These are phyloP conservation scores for Aleiodes leptofemur DNA, from an alignment of 2,888 invertebrate species.

Conservation along the genomic window DNA sequence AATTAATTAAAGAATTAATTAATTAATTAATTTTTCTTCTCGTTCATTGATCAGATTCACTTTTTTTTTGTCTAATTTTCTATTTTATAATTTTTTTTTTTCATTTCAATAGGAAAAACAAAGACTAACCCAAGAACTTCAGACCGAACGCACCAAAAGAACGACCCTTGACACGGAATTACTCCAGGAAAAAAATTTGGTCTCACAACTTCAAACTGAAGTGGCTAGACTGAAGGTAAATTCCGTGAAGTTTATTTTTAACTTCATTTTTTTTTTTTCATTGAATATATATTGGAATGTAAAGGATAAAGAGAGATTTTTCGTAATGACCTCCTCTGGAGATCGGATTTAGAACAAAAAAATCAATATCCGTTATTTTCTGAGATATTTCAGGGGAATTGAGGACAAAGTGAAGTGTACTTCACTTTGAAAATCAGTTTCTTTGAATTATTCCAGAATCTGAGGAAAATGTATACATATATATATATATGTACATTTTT, in stretches of 20 bases:
- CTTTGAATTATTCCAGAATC: too few species aligned
- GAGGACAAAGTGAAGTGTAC: too few species aligned
- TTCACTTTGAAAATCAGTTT: neutral
- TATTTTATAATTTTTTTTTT: constrained; percentile 48
- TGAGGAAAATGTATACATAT: too few species aligned
- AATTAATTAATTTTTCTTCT: neutral
- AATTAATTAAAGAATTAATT: constrained; percentile 13
- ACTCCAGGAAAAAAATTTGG: constrained; percentile 61
- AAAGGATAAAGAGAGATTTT: too few species aligned
- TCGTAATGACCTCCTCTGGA: too few species aligned
- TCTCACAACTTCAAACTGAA: constrained; percentile 65
- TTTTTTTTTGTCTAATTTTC: neutral
- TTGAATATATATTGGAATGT: too few species aligned
- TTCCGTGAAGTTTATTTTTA: neutral
- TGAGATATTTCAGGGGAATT: too few species aligned
- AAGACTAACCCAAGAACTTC: constrained; percentile 75
- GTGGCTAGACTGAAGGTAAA: constrained; percentile 67
- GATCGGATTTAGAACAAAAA: too few species aligned
- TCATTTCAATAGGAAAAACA: constrained; percentile 74
- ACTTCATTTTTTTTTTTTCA: neutral
- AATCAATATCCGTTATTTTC: too few species aligned
- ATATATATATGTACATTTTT: too few species aligned
- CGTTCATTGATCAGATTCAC: neutral
- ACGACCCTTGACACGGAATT: constrained; percentile 63
- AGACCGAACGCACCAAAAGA: constrained; percentile 69